These are phyloP conservation scores for Crioceris asparagi DNA, from an alignment of 2,888 invertebrate genomes.

Conservation along the genomic window DNA sequence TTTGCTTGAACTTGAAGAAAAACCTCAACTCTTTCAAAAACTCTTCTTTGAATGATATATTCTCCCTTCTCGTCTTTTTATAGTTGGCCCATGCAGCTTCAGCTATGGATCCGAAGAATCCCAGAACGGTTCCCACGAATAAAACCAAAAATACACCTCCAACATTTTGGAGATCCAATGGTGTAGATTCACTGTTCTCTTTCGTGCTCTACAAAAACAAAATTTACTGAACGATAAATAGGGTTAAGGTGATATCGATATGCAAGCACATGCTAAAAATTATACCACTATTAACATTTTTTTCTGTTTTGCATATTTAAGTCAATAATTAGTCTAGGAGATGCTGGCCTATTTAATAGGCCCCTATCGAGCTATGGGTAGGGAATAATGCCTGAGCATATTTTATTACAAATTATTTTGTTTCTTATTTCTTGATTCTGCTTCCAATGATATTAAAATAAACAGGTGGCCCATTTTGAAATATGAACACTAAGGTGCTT, in stretches of 20 bases:
- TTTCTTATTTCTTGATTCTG: too few relatives aligned
- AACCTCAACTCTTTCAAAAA: slow-evolving; percentile 62
- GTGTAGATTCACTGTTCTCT: slow-evolving; percentile 43
- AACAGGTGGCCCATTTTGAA: too few relatives aligned
- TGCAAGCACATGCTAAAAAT: too few relatives aligned
- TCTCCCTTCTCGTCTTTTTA: slow-evolving; percentile 19
- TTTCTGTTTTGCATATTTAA: too few relatives aligned
- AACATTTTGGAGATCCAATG: slow-evolving; percentile 67
- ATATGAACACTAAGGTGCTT: too few relatives aligned
- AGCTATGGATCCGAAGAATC: slow-evolving; percentile 54
- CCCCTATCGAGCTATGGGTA: too few relatives aligned
- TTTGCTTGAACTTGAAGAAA: slow-evolving; percentile 57
- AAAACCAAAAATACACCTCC: slow-evolving; percentile 77
- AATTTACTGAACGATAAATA: slow-evolving; percentile 1
- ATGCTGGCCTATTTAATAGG: too few relatives aligned
- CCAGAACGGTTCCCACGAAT: slow-evolving; percentile 53
- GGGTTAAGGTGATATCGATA: background rate
- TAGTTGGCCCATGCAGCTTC: slow-evolving; percentile 51
- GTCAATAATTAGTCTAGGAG: background rate
- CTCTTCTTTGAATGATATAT: slow-evolving; percentile 56
- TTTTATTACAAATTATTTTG: too few relatives aligned
- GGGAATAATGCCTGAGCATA: too few relatives aligned
- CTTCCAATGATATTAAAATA: too few relatives aligned
- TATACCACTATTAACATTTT: too few relatives aligned
- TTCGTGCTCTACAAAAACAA: slow-evolving; percentile 27